Evolutionary conservation across 2,797 vertebrate genomes (phyloP).

Genomic region (Pipistrellus pipistrellus): DNA sequence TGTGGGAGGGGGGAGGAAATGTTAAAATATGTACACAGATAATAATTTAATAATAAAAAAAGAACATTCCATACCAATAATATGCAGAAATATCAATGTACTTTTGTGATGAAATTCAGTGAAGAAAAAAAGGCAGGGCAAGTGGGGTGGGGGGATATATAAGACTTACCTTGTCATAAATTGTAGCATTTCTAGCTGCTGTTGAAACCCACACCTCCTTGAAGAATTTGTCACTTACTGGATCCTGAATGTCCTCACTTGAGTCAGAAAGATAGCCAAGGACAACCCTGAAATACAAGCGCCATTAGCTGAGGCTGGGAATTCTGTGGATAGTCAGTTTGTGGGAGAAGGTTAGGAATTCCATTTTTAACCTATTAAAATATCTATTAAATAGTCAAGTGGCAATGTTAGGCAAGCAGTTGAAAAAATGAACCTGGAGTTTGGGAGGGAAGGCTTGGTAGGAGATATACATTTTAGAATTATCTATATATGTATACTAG

Average conservation of each 20-base stretch:
- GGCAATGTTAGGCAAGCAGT: background rate
- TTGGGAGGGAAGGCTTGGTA: background rate
- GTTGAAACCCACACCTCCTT: conserved; percentile 97
- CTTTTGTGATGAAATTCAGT: background rate
- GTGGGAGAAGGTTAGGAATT: background rate
- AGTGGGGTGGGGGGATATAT: rapidly evolving
- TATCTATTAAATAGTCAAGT: background rate
- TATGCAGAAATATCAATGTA: background rate
- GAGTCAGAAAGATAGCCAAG: conserved; percentile 91
- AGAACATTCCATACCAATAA: background rate
- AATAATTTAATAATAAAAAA: background rate
- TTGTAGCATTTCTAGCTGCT: conserved; percentile 94
- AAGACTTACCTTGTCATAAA: conserved; percentile 94
- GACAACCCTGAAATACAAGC: conserved; percentile 90
- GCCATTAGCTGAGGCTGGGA: background rate
- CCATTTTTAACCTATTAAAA: background rate
- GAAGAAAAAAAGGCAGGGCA: background rate
- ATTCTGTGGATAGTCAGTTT: background rate
- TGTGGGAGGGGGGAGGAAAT: too few species aligned
- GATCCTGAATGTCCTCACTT: conserved; percentile 93
- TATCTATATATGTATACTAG: background rate
- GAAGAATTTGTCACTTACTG: conserved; percentile 96
- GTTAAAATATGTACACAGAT: too few species aligned
- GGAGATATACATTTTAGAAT: background rate
- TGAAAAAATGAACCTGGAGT: background rate